A percentile compares a stretch with the other conserved stretches of the same genome.
phyloP scores from a whole-genome alignment of 2,797 vertebrate species.

The Pogonophryne albipinna region DNA sequence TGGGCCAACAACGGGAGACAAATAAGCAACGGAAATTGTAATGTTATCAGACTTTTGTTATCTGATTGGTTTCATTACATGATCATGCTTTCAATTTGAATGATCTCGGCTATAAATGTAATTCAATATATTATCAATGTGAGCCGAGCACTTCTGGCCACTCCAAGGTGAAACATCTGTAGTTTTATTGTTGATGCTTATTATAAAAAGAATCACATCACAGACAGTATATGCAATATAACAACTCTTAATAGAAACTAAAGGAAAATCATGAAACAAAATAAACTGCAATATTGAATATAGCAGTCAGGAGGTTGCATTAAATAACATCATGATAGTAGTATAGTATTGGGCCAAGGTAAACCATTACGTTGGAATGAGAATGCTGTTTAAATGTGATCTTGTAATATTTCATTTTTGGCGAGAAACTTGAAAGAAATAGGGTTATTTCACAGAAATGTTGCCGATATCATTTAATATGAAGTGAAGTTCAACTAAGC shows the following conservation, averaged over 20 bases:
- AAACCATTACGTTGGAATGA: too few relatives aligned
- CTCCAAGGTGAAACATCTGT: not conserved
- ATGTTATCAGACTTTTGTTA: not conserved
- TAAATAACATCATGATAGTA: too few relatives aligned
- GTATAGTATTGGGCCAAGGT: too few relatives aligned
- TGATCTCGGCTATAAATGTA: not conserved
- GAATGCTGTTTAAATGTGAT: too few relatives aligned
- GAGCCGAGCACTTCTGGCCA: not conserved
- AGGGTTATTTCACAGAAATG: too few relatives aligned
- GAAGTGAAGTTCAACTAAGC: too few relatives aligned
- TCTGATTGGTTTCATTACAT: constrained; percentile 3
- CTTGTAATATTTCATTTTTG: too few relatives aligned
- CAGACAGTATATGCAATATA: not conserved
- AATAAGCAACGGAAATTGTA: not conserved
- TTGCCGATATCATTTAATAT: too few relatives aligned
- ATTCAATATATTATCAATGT: not conserved
- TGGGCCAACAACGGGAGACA: constrained; percentile 1
- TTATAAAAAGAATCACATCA: not conserved
- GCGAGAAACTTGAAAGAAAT: too few relatives aligned
- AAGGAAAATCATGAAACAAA: not conserved
- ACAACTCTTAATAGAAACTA: not conserved
- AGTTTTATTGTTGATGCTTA: not conserved
- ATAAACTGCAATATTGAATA: not conserved
- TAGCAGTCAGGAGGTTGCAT: too few relatives aligned
- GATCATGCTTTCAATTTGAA: not conserved